Percentiles rank a stretch among this genome's conserved stretches.
Evolutionary conservation across 2,113 vertebrate species (phyloP).

Genomic region (Platysternon megacephalum): DNA sequence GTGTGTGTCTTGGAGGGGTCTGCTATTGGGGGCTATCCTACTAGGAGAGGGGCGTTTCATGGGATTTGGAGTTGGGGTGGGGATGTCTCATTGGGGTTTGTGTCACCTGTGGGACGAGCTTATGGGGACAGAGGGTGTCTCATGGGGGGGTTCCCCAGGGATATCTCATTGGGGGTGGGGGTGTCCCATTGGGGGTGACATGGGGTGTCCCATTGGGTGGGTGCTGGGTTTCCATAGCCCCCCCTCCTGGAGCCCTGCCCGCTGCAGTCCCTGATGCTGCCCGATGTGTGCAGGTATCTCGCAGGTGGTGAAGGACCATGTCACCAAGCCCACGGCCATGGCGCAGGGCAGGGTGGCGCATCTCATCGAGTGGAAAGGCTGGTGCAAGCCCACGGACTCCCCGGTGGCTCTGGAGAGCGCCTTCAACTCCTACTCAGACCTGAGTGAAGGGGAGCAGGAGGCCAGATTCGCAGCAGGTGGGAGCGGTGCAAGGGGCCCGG

Average conservation of each 20-base stretch:
- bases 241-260: background rate
- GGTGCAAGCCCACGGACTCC: conserved; percentile 93
- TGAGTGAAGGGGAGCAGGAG: conserved; percentile 96
- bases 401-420: conserved; percentile 89
- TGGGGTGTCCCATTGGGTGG: no score
- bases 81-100: background rate
- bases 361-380: conserved; percentile 98
- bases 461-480: conserved; percentile 95
- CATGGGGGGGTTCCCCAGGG: background rate
- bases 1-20: background rate
- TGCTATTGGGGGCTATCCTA: background rate
- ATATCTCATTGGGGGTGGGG: background rate
- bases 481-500: rapidly evolving
- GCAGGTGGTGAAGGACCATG: conserved; percentile 98
- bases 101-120: background rate
- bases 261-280: rapidly evolving
- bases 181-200: no score
- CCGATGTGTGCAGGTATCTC: conserved; percentile 86
- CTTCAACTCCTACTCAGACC: conserved; percentile 95
- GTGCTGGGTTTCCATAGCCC: background rate
- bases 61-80: background rate
- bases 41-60: no score
- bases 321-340: conserved; percentile 98
- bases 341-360: conserved; percentile 97
- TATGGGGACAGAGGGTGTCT: background rate